Percentiles rank a stretch among this genome's conserved stretches.
Conservation (phyloP, 2,888 invertebrate species). For the Leistus spinibarbis region DNA sequence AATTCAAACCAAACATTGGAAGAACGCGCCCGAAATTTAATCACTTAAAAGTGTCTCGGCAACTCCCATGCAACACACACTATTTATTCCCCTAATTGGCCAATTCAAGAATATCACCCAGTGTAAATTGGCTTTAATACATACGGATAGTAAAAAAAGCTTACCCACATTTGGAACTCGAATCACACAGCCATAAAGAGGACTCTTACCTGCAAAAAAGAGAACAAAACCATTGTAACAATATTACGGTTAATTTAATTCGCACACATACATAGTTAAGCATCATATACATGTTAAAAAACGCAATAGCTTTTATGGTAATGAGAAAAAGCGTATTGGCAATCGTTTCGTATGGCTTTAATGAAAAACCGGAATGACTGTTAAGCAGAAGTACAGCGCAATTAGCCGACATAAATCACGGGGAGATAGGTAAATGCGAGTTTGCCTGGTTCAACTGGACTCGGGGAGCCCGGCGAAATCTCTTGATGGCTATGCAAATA, state of each 20-base stretch:
- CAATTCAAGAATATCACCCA: constrained; percentile 2
- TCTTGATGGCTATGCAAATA: neutral
- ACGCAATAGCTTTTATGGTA: constrained; percentile 15
- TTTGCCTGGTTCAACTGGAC: neutral
- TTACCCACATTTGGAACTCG: constrained; percentile 5
- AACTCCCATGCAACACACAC: neutral
- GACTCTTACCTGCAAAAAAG: constrained; percentile 15
- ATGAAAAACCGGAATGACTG: constrained; percentile 8
- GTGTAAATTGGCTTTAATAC: constrained; percentile 6
- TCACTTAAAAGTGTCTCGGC: constrained; percentile 8
- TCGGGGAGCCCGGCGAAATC: neutral
- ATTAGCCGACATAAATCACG: constrained; percentile 10
- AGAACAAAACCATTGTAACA: constrained; percentile 12
- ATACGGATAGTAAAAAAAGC: neutral
- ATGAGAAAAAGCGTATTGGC: constrained; percentile 13
- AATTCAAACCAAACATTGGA: constrained; percentile 50
- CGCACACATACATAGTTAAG: neutral
- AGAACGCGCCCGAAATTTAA: constrained; percentile 25
- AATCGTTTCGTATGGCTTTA: constrained; percentile 3
- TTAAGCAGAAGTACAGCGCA: constrained; percentile 7
- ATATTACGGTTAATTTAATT: constrained; percentile 15
- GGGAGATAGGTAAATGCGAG: constrained; percentile 9
- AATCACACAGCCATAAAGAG: neutral
- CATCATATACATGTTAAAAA: neutral
- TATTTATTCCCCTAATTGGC: constrained; percentile 20